Percentiles rank a stretch among this genome's conserved stretches.
phyloP scores from a whole-genome alignment of 2,888 invertebrate genomes.

The Trachelus iudaicus region DNA sequence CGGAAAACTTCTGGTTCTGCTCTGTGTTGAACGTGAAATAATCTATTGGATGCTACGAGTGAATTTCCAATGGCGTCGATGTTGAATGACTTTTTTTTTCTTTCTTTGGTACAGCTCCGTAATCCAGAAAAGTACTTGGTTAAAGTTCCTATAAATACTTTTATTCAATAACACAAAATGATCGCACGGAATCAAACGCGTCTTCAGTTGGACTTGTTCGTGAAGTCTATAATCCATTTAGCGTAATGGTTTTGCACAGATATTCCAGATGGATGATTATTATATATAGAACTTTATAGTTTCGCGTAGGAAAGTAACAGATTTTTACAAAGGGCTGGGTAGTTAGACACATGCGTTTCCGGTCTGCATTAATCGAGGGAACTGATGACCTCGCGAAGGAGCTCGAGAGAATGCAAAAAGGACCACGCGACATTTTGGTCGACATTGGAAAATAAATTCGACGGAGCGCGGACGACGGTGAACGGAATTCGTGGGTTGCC shows the following conservation, averaged over 20 bases:
- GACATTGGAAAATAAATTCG: not conserved
- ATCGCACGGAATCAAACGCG: not conserved
- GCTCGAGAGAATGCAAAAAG: not conserved
- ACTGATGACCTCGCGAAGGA: too few species aligned
- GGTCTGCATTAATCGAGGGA: not conserved
- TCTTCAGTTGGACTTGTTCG: slow-evolving; percentile 26
- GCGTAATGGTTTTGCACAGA: not conserved
- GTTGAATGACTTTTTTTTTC: not conserved
- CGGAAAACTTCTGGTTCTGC: not conserved
- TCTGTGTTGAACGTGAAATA: not conserved
- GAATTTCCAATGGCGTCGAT: not conserved
- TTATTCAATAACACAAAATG: not conserved
- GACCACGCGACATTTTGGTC: not conserved
- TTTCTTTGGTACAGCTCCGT: not conserved
- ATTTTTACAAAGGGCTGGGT: not conserved
- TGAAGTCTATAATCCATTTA: not conserved
- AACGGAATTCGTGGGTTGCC: slow-evolving; percentile 25
- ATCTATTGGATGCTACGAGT: not conserved
- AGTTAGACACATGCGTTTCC: not conserved
- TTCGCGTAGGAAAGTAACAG: too few species aligned
- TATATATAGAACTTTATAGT: too few species aligned
- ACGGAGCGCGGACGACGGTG: not conserved
- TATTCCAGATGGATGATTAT: too few species aligned
- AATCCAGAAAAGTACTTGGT: not conserved
- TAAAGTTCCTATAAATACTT: not conserved